Evolutionary conservation across 2,113 vertebrate species (phyloP).

Genomic region (Buteo buteo): DNA sequence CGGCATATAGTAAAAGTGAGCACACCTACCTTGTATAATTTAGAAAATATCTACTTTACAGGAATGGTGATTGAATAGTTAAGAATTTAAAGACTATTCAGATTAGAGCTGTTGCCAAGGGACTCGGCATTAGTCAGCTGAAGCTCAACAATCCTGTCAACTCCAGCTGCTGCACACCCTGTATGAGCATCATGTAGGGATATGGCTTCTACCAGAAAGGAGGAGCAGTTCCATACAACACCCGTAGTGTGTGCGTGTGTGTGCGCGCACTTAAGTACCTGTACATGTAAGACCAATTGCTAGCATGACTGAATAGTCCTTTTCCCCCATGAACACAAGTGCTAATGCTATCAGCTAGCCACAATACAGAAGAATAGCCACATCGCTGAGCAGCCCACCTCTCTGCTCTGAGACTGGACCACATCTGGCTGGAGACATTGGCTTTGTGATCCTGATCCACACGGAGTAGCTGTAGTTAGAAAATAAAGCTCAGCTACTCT

Average conservation of each 20-base stretch:
- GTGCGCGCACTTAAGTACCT: background rate
- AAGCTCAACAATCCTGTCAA: background rate
- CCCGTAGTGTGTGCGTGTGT: too few relatives aligned
- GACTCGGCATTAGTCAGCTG: background rate
- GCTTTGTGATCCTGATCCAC: background rate
- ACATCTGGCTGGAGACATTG: background rate
- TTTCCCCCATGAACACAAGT: background rate
- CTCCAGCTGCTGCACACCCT: background rate
- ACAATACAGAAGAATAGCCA: background rate
- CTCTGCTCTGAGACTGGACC: background rate
- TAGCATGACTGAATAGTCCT: background rate
- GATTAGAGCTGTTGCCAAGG: background rate
- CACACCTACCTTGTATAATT: background rate
- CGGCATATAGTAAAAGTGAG: background rate
- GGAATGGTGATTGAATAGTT: background rate
- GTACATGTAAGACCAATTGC: background rate
- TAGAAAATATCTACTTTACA: background rate
- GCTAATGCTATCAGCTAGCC: background rate
- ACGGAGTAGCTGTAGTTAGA: background rate
- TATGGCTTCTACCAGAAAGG: background rate
- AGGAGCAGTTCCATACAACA: background rate
- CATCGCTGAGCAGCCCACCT: background rate
- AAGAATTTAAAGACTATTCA: background rate
- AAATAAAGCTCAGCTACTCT: background rate
- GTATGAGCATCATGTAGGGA: background rate